Base-by-base conservation (phyloP, 1,140 invertebrate species). In the Magallana angulata region DNA sequence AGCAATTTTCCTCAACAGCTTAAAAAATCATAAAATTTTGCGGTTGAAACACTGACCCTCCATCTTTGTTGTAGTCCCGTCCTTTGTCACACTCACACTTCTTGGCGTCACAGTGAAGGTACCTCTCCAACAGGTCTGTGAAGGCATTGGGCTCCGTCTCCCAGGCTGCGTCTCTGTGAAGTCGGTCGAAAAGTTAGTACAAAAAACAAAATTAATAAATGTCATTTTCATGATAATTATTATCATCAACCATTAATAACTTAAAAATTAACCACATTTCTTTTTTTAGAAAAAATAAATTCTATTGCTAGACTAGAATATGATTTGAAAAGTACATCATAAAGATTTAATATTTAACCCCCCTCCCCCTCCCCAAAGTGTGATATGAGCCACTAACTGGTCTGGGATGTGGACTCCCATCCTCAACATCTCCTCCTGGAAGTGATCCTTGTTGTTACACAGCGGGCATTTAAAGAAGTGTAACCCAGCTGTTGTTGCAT, bases 391-490 rank as follows among this genome's bases (percentile, higher is more conserved):
- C 16, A 92, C 91, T 91, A 89, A 94, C 92, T 92, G 93, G 58
- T 93, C 96, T 89, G 96, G 96, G 88, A 97, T 96, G 89, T 96
- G 96, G 88, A 97, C 96, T 9, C 96, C 96, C 93, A 95, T 95
- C 56, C 96, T 93, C 59, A 96, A 90, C 96, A 97, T 97, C 71
- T 96, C 95, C 60, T 93, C 91, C 90, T 96, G 94, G 93, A 97
- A 97, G n/a, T 94, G 92, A 30, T 95, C 92, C 88, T 96, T 96
- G 93, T 96, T 96, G 87, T 96, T 97, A 92, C 96, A 97, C 2
- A 97, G 90, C 7, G 96, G 96, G 92, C 96, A 97, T 90, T 96
- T 96, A 91, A 97, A 97, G 92, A 96, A 97, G 91, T 97, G 96
- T 14, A 93, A 87, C 0, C 96, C 96, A 64, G 96, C 96, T 94